A percentile compares a stretch with the other conserved stretches of the same genome.
These are phyloP conservation scores for Poeciliopsis turrubarensis DNA, from an alignment of 2,113 vertebrate species.

Conservation along the genomic window DNA sequence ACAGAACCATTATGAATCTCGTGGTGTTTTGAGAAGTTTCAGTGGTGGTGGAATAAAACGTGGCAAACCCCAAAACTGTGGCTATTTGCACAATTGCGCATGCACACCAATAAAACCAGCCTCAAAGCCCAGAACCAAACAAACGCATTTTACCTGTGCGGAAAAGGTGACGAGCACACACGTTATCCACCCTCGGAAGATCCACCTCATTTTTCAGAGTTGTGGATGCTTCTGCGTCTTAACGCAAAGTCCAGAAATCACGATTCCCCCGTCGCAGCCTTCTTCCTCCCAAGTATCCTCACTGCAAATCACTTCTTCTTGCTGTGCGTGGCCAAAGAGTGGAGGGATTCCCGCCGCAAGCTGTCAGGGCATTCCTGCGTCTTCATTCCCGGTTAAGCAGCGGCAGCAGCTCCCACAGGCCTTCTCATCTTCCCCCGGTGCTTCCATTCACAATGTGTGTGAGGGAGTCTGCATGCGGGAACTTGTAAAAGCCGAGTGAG, in stretches of 20 bases:
- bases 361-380: constrained; percentile 57
- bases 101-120: background rate
- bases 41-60: background rate
- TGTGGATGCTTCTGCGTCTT: background rate
- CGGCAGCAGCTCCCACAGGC: constrained; percentile 26
- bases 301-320: constrained; percentile 39
- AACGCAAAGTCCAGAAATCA: background rate
- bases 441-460: constrained; percentile 62
- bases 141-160: constrained; percentile 72
- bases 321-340: constrained; percentile 7
- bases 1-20: background rate
- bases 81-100: background rate
- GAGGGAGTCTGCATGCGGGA: constrained; percentile 39
- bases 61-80: background rate
- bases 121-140: background rate
- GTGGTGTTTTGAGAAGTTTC: background rate
- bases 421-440: constrained; percentile 31
- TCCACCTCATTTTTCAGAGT: constrained; percentile 78
- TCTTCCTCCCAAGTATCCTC: background rate
- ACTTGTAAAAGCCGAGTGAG: constrained; percentile 58
- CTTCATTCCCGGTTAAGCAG: constrained; percentile 51
- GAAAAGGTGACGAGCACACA: constrained; percentile 66
- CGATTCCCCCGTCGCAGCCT: background rate
- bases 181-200: constrained; percentile 79
- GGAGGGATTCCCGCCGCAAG: constrained; percentile 31